Percentiles rank a stretch among this genome's conserved stretches.
Conservation (phyloP, 2,113 vertebrate species). For the Hoplias malabaricus region DNA sequence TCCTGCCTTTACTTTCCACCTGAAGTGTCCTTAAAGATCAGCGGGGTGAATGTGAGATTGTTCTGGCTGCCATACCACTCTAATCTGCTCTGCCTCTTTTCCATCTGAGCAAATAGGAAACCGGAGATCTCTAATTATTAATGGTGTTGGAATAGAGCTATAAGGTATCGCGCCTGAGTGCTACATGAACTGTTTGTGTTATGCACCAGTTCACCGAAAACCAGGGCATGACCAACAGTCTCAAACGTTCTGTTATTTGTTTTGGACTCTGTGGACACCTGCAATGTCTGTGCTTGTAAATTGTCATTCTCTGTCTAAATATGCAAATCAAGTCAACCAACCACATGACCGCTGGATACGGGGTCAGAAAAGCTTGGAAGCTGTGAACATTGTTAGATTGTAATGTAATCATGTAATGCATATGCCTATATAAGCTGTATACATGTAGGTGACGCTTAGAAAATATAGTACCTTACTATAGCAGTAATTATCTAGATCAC, state of each 20-base stretch:
- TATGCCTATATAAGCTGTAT: background rate
- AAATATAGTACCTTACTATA: background rate
- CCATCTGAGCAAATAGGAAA: slow-evolving; percentile 11
- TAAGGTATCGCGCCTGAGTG: slow-evolving; percentile 22
- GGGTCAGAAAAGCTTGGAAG: background rate
- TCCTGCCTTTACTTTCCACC: background rate
- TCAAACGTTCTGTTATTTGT: background rate
- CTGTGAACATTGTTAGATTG: background rate
- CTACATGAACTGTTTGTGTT: slow-evolving; percentile 24
- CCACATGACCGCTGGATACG: background rate
- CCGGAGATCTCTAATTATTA: background rate
- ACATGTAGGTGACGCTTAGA: background rate
- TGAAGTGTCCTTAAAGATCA: background rate
- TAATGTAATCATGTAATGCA: background rate
- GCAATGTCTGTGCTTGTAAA: background rate
- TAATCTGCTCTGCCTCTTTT: background rate
- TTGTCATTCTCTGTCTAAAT: background rate
- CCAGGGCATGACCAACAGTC: background rate
- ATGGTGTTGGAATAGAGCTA: slow-evolving; percentile 26
- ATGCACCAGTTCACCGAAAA: background rate
- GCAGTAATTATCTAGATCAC: background rate
- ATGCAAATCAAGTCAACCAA: background rate
- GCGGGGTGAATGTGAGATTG: background rate
- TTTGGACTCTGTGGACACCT: background rate
- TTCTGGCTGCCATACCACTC: slow-evolving; percentile 11